Evolutionary conservation across 2,888 invertebrate species (phyloP).

Genomic region (Meiosimyza platycephala): DNA sequence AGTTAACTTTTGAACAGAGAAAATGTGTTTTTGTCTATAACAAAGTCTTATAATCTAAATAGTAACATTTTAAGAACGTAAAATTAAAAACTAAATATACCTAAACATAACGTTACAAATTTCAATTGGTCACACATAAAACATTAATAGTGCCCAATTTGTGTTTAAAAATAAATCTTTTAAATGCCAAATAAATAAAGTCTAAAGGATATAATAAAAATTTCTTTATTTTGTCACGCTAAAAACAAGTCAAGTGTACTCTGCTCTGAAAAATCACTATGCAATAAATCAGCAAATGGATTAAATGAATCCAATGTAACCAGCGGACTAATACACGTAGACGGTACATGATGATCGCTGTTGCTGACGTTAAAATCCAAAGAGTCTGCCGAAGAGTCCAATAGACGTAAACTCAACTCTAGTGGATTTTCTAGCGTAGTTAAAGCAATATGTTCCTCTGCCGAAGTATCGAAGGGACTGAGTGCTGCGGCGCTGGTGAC

Average conservation of each 20-base stretch:
- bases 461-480: background rate
- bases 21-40: too few relatives aligned
- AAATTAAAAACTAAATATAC: too few relatives aligned
- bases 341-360: conserved; percentile 56
- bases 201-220: background rate
- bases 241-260: conserved; percentile 61
- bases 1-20: too few relatives aligned
- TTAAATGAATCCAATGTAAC: conserved; percentile 60
- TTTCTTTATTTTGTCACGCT: conserved; percentile 55
- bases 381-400: conserved; percentile 62
- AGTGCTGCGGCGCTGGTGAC: background rate
- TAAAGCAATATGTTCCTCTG: background rate
- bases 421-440: conserved; percentile 57
- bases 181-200: too few relatives aligned
- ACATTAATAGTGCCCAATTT: too few relatives aligned
- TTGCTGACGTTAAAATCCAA: conserved; percentile 56
- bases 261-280: conserved; percentile 60
- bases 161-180: too few relatives aligned
- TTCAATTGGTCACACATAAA: too few relatives aligned
- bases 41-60: too few relatives aligned
- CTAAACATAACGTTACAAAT: too few relatives aligned
- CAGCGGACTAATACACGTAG: conserved; percentile 61
- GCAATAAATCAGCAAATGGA: conserved; percentile 63
- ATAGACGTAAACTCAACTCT: conserved; percentile 61
- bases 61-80: too few relatives aligned